Conservation (phyloP, 2,888 invertebrate genomes). For the Scotopteryx bipunctaria region DNA sequence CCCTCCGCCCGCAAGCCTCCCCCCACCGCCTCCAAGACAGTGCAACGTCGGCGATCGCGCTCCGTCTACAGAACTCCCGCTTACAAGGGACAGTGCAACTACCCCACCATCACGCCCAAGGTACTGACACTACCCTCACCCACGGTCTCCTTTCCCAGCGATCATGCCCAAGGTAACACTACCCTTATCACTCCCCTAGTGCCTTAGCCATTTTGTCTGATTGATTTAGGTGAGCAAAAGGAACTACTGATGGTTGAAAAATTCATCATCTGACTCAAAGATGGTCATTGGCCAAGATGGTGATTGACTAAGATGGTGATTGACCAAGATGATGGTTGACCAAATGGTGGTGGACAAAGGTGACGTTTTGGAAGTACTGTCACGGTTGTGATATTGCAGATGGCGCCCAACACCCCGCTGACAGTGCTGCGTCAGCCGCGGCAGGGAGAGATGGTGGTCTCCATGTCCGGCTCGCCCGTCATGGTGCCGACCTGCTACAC, state of each 20-base stretch:
- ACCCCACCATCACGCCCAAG: conserved; percentile 77
- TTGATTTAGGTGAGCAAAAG: no score
- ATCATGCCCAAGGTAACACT: background rate
- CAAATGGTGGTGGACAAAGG: no score
- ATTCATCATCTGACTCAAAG: no score
- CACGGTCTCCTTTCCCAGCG: background rate
- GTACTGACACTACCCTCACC: conserved; percentile 39
- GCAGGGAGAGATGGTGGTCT: conserved; percentile 86
- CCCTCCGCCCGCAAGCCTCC: conserved; percentile 48
- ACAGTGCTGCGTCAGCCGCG: conserved; percentile 84
- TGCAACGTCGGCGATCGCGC: conserved; percentile 56
- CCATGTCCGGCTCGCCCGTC: conserved; percentile 87
- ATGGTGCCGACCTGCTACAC: conserved; percentile 75
- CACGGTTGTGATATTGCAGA: no score
- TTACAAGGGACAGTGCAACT: conserved; percentile 52
- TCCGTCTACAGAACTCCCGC: conserved; percentile 73
- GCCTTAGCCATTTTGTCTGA: no score
- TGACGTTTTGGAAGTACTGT: no score
- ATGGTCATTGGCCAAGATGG: no score
- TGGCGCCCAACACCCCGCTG: conserved; percentile 84
- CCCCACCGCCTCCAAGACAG: conserved; percentile 33
- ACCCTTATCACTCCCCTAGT: no score
- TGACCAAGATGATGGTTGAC: no score
- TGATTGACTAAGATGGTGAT: no score
- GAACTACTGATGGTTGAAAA: no score